phyloP scores from a whole-genome alignment of 2,888 invertebrate species.

The Sinohyriopsis cumingii region DNA sequence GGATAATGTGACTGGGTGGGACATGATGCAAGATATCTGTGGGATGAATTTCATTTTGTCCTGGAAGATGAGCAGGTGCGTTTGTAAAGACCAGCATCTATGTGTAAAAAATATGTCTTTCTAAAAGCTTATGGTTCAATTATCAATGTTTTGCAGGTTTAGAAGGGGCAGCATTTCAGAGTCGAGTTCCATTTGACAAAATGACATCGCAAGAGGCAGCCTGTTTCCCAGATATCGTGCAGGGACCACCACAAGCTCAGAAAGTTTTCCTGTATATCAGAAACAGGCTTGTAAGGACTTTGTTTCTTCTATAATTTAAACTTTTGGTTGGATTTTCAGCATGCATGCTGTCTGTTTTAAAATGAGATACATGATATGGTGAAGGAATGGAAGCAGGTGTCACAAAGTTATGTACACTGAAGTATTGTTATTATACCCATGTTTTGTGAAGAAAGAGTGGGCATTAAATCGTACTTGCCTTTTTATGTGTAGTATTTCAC shows the following conservation, averaged over 20 bases:
- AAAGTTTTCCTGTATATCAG: conserved; percentile 93
- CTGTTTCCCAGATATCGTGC: conserved; percentile 92
- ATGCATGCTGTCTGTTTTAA: no score
- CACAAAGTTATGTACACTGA: no score
- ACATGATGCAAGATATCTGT: no score
- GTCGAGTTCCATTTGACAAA: conserved; percentile 93
- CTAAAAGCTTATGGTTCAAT: background rate
- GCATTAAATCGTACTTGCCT: no score
- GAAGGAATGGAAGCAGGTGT: no score
- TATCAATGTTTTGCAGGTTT: conserved; percentile 75
- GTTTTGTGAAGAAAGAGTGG: no score
- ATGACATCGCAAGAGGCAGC: conserved; percentile 94
- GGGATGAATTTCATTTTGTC: no score
- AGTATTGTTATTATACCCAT: no score
- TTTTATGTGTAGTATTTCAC: no score
- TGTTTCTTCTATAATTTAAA: background rate
- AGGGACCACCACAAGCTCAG: conserved; percentile 85
- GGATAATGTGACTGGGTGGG: no score
- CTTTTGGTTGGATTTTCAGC: background rate
- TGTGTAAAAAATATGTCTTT: background rate
- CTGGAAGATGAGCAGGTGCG: no score
- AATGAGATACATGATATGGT: no score
- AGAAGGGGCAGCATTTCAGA: conserved; percentile 83
- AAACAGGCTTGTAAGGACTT: conserved; percentile 82
- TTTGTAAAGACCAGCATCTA: background rate